phyloP scores from a whole-genome alignment of 2,888 invertebrate genomes.

The Gari tellinella region DNA sequence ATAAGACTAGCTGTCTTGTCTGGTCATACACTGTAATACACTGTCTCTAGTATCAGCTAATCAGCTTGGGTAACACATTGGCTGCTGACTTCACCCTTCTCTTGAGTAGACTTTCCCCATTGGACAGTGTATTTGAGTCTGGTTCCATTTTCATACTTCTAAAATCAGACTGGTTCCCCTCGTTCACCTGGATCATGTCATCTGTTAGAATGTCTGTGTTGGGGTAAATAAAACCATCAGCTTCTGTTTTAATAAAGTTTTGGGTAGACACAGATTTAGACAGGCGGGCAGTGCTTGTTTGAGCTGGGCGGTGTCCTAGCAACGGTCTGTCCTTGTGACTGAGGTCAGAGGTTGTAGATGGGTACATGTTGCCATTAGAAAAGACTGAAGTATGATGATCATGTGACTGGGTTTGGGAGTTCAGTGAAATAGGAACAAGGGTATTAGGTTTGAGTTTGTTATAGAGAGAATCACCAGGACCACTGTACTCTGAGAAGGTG shows the following conservation, averaged over 20 bases:
- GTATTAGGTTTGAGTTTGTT: no score
- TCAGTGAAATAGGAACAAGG: no score
- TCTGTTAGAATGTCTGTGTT: constrained; percentile 49
- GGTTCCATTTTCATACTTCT: constrained; percentile 1
- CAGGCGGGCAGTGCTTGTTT: neutral
- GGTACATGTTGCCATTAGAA: no score
- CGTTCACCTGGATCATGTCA: constrained; percentile 45
- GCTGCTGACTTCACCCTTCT: constrained; percentile 62
- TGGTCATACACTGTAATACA: neutral
- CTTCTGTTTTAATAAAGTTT: constrained; percentile 23
- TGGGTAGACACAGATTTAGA: constrained; percentile 16
- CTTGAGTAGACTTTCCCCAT: constrained; percentile 40
- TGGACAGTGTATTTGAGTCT: constrained; percentile 10
- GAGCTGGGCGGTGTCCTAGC: neutral
- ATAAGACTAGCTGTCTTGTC: no score
- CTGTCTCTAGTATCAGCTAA: neutral
- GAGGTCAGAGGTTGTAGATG: no score
- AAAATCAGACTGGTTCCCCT: constrained; percentile 32
- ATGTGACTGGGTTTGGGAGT: no score
- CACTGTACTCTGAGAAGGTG: no score
- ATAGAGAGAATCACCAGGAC: no score
- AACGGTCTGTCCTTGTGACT: no score
- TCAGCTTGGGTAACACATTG: constrained; percentile 43
- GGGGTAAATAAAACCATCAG: constrained; percentile 41
- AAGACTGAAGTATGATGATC: no score